Base-by-base conservation (phyloP, 2,888 invertebrate genomes). In the Drosophila anomalata region DNA sequence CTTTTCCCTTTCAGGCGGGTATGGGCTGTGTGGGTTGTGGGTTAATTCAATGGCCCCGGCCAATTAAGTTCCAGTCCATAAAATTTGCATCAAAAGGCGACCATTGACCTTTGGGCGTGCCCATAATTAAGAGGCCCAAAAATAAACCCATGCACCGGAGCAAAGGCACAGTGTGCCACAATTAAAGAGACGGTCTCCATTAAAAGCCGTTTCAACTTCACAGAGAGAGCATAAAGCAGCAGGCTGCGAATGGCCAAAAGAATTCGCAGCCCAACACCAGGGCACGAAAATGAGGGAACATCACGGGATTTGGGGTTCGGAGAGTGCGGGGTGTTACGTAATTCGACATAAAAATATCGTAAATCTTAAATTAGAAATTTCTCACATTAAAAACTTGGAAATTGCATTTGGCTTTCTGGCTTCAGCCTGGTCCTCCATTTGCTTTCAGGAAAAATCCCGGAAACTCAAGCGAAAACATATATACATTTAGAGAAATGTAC, bases 331-430 rank as follows among this genome's bases (percentile, higher is more conserved):
- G 24, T 7, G 46, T 51, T 29, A 73, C 85, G 85, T 78, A 85
- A 79, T 85, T 87, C 87, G 76, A 87, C 86, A 86, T 86, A 86
- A 87, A 87, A 87, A 84, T 77, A 86, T 78, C 84, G 84, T 87
- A 84, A 88, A 87, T 88, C 86, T 88, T 88, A 87, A 87, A 88
- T 87, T 87, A 87, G 88, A 87, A 88, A 88, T 88, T 88, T 88
- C 84, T 78, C 85, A 84, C 86, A 87, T 87, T 87, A 87, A 88
- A 86, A 87, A 87, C 86, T 87, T 88, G 88, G 84, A 80, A 87
- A 87, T 88, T 87, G 87, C 87, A 87, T 79, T 86, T 79, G 68
- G 78, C 69, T 65, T 72, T 67, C 61, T 57, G 62, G 59, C 51
- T 72, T 60, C 39, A 58, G 39, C 58, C 58, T 62, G 70, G 61